Evolutionary conservation across 2,797 vertebrate genomes (phyloP), one percentile per base, ranked within the genome.

Genomic region (Crypturellus tataupa): DNA sequence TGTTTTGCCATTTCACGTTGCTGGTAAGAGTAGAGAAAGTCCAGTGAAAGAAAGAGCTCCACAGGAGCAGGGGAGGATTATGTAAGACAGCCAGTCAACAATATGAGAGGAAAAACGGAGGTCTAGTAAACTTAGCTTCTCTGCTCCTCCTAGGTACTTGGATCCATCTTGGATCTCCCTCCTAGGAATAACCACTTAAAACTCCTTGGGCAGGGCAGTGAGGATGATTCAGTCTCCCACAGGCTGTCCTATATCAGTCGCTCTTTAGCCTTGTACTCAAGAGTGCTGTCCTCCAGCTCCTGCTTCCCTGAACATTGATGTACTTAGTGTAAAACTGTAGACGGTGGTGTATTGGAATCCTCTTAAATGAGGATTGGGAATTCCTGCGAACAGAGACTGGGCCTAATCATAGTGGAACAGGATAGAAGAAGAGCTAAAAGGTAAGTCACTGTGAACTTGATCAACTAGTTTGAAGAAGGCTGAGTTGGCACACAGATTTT

Each of bases 1-100:
- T 77, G 18, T 29, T 93, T 90, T 35, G 19, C 67, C 31, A 59
- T 80, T 85, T 95, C 16, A 42, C 7, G 2, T 90, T 88, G 90
- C 72, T 90, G 56, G 16, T 55, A 33, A 19, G 13, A 83, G 47
- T 47, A 88, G 53, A 73, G 68, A 44, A 80, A 51, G n/a, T 75
- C 25, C 17, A 20, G 4, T 55, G 53, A 37, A 86, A 51, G 47
- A 63, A 80, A 88, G 53, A 55, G 31, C 27, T 83, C 18, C 23
- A 40, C 39, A 35, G 53, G 20, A 71, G 42, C 33, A 33, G 39
- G 7, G 46, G 35, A 24, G 0, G 2, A 19, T 72, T 84, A 17
- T 80, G 40, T 62, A 55, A 82, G 25, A n/a, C 35, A 69, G 8
- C 19, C 37, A 42, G 9, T 24, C 33, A 42, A 9, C 25, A 42